Evolutionary conservation across 2,888 invertebrate genomes (phyloP), one percentile per base, ranked within the genome.

Genomic region (Zootermopsis nevadensis): DNA sequence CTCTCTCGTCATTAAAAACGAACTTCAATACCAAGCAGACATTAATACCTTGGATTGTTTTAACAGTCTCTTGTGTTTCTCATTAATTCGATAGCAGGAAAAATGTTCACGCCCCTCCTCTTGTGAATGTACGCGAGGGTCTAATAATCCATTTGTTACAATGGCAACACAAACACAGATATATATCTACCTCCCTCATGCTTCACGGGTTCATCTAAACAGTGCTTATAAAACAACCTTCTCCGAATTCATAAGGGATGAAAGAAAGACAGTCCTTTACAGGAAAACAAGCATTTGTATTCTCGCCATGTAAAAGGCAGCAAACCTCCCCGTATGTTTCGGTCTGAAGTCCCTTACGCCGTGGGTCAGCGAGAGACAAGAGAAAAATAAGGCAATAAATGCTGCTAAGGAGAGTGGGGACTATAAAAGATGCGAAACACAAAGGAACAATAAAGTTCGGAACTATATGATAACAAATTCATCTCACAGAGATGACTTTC

Each of bases 161-260:
- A 42, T 27, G 53, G 42, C 12, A 27, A 77, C 30, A 38, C 31
- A 77, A 31, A 42, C 53, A 35, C 35, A 79, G n/a, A 79, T 55
- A 33, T 53, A 38, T 74, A 1, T 30, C 24, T 74, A 77, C 27
- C n/a, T 33, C 67, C 48, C 8, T 27, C 31, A 42, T 48, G 81
- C 81, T 66, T 69, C 27, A 35, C 33, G 48, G 30, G 81, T 81
- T 69, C 38, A 38, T 81, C 74, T 55, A 81, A 81, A 81, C 81
- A 81, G 53, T 55, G 74, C 22, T 82, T 82, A 60, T 77, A 82
- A 82, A 82, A 42, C 31, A 66, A 76, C 82, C 66, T 53, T 77
- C 60, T 60, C 38, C 82, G 77, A 77, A 42, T 82, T 82, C 60
- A 77, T 82, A 42, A 74, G 24, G 74, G 74, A 74, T 74, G 35